phyloP scores from a whole-genome alignment of 92 coral and sea anemone genomes.

The Porites rus region DNA sequence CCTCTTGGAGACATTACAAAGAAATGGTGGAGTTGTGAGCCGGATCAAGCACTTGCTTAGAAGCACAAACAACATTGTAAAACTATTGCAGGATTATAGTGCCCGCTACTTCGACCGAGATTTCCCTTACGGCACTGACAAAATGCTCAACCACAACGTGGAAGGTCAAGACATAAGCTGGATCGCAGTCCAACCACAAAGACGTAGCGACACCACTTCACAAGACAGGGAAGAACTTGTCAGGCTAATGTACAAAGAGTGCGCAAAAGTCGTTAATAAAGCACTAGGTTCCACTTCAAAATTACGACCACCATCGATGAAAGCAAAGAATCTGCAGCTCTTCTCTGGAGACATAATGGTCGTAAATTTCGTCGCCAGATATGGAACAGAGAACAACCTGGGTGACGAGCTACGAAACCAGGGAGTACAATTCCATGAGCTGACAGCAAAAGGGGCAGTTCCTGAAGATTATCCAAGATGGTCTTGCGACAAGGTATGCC shows the following conservation, averaged over 20 bases:
- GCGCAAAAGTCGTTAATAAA: constrained; percentile 34
- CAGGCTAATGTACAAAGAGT: constrained; percentile 35
- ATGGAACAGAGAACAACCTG: constrained; percentile 10
- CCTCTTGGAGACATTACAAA: constrained; percentile 33
- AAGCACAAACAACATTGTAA: constrained; percentile 52
- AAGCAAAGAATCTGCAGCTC: constrained; percentile 24
- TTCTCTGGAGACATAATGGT: constrained; percentile 44
- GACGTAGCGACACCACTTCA: not conserved
- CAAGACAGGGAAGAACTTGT: constrained; percentile 11
- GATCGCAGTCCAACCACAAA: constrained; percentile 39
- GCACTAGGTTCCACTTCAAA: not conserved
- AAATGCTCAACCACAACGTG: constrained; percentile 59
- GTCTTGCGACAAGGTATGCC: constrained; percentile 10
- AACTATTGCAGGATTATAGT: constrained; percentile 52
- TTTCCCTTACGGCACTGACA: constrained; percentile 53
- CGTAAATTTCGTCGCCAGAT: constrained; percentile 43
- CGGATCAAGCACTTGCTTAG: constrained; percentile 45
- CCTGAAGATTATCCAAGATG: not conserved
- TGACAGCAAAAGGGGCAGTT: not conserved
- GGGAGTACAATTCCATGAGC: not conserved
- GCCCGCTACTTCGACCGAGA: constrained; percentile 35
- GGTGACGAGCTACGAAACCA: not conserved
- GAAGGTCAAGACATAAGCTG: constrained; percentile 54
- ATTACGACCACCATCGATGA: constrained; percentile 13
- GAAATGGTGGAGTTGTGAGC: constrained; percentile 20